These are phyloP conservation scores for Drosophila mettleri DNA, from an alignment of 2,888 invertebrate genomes.

Conservation along the genomic window DNA sequence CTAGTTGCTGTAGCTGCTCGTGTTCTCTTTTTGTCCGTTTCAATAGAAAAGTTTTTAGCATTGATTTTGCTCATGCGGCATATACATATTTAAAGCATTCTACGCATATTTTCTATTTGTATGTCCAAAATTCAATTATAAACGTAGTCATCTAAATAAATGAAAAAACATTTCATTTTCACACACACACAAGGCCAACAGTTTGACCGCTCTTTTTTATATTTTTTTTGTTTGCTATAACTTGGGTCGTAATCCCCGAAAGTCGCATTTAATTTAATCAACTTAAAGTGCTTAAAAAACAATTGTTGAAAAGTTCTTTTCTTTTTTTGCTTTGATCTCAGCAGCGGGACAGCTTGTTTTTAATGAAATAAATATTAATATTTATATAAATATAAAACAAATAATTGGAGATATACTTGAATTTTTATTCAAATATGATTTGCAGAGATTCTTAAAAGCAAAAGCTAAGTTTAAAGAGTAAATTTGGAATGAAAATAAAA, in stretches of 20 bases:
- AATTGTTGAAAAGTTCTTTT: conserved; percentile 2
- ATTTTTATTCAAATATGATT: too few species aligned
- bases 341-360: not conserved
- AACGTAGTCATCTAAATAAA: conserved; percentile 2
- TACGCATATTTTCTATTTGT: not conserved
- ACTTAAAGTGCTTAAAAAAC: conserved; percentile 14
- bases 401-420: not conserved
- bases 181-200: not conserved
- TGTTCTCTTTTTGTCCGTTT: not conserved
- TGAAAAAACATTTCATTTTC: conserved; percentile 2
- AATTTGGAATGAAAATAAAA: too few species aligned
- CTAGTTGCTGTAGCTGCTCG: not conserved
- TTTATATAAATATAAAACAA: not conserved
- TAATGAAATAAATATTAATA: not conserved
- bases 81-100: conserved; percentile 2
- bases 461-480: too few species aligned
- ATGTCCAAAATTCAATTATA: conserved; percentile 9
- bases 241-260: conserved; percentile 4
- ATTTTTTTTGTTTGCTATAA: too few species aligned
- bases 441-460: too few species aligned
- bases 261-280: conserved; percentile 14
- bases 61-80: conserved; percentile 13
- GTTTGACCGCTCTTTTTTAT: conserved; percentile 11
- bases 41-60: not conserved
- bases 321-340: not conserved